Evolutionary conservation across 2,113 vertebrate species (phyloP), one percentile per base, ranked within the genome.

Genomic region (Phoenicopterus ruber): DNA sequence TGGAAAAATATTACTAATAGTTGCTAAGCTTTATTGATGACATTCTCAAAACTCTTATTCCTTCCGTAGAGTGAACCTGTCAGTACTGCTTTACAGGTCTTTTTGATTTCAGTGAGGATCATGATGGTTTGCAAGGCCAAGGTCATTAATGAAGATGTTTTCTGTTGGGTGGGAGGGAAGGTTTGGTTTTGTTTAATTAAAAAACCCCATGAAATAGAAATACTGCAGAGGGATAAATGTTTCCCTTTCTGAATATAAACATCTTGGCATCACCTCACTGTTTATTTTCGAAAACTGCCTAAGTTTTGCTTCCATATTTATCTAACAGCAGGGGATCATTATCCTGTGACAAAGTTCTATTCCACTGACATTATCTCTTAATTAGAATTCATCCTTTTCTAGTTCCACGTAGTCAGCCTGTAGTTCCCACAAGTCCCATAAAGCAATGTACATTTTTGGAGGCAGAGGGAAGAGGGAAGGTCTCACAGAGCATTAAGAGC

Each of bases 301-400:
- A 98, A 95, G 95, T 98, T 95, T 97, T 95, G 87, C 96, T 97
- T 97, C 91, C 94, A 97, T 97, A 97, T 98, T 98, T 96, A 98
- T 98, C 96, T 97, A 98, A 97, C 97, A 96, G 96, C 97, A 97
- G 97, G 97, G 97, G 96, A 98, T 98, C 96, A 97, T 98, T 98
- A 98, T 95, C 96, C 90, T 96, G 94, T 97, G 96, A 98, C 96
- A 97, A 97, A 96, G 96, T 95, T 98, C 96, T 97, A 78, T 96
- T 97, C 88, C 94, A 90, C 93, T 97, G 82, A 96, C 95, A 98
- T 98, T 97, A 97, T 97, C 94, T 95, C 94, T 94, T 98, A 98
- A 98, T 98, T 97, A 98, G 95, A 97, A 97, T 96, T 91, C 95
- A 95, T 98, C 87, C 86, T 96, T 92, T 88, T 85, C 93, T 94